Conservation (phyloP, 2,888 invertebrate genomes). For the Ernsta delagoae region DNA sequence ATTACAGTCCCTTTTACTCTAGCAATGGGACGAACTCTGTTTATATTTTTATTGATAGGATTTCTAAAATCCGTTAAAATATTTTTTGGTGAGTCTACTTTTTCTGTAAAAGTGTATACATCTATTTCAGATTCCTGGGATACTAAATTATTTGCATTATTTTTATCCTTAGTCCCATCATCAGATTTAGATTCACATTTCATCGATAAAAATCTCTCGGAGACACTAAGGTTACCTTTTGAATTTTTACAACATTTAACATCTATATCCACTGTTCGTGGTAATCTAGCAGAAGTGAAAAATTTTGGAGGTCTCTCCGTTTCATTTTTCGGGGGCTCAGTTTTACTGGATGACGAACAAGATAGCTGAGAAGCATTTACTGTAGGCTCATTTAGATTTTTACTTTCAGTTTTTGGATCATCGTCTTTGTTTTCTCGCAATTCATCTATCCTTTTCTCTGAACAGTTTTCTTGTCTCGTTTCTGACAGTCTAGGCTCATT, state of each 20-base stretch:
- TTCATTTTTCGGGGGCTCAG: slow-evolving; percentile 68
- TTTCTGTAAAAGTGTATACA: slow-evolving; percentile 79
- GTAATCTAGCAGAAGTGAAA: slow-evolving; percentile 74
- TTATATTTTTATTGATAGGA: slow-evolving; percentile 71
- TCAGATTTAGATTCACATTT: slow-evolving; percentile 71
- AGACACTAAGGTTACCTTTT: slow-evolving; percentile 76
- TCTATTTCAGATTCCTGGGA: slow-evolving; percentile 77
- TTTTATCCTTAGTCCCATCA: slow-evolving; percentile 66
- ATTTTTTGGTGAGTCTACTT: slow-evolving; percentile 79
- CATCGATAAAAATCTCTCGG: slow-evolving; percentile 74
- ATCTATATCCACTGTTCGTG: slow-evolving; percentile 76
- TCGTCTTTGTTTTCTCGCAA: slow-evolving; percentile 31
- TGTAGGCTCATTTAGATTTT: slow-evolving; percentile 37
- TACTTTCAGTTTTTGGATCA: slow-evolving; percentile 43
- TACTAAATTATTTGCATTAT: slow-evolving; percentile 61
- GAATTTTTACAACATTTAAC: slow-evolving; percentile 77
- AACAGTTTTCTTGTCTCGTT: slow-evolving; percentile 24
- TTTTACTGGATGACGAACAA: slow-evolving; percentile 43
- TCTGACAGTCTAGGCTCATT: slow-evolving; percentile 41
- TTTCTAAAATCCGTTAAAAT: slow-evolving; percentile 75
- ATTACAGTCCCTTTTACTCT: slow-evolving; percentile 80
- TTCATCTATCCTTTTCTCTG: slow-evolving; percentile 34
- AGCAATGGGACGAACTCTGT: slow-evolving; percentile 78
- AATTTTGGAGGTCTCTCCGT: slow-evolving; percentile 77
- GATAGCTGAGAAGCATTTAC: slow-evolving; percentile 7